A percentile compares a stretch with the other conserved stretches of the same genome.
These are phyloP conservation scores for Eubasilissa splendida DNA, from an alignment of 2,888 invertebrate genomes.

Conservation along the genomic window DNA sequence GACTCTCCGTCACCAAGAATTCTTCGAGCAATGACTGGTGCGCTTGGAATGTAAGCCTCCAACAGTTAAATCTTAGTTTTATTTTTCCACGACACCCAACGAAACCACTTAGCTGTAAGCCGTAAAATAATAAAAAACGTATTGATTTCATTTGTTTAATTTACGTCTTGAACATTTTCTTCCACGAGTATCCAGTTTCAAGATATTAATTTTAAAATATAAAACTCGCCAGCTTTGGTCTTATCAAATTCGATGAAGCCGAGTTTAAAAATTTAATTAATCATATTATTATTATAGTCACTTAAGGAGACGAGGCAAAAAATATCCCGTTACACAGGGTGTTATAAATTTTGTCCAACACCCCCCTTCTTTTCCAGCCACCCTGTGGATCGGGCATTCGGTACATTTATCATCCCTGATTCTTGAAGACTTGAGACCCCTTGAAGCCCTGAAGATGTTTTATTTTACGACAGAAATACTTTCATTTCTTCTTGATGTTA, in stretches of 20 bases:
- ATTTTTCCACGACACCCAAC: neutral
- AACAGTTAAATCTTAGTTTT: neutral
- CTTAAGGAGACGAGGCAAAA: conserved; percentile 46
- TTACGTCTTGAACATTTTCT: no score
- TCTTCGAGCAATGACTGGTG: neutral
- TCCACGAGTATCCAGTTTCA: no score
- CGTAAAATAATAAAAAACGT: neutral
- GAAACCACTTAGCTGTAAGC: neutral
- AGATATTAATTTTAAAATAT: neutral
- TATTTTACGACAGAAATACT: neutral
- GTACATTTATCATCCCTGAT: conserved; percentile 51
- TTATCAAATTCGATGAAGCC: conserved; percentile 11
- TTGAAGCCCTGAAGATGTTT: neutral
- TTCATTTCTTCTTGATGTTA: no score
- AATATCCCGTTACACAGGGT: conserved; percentile 55
- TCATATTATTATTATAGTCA: conserved; percentile 22
- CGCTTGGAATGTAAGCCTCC: neutral
- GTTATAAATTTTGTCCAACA: conserved; percentile 51
- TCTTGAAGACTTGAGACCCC: conserved; percentile 34
- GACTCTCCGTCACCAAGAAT: neutral
- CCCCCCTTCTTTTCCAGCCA: conserved; percentile 28
- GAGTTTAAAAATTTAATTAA: conserved; percentile 33
- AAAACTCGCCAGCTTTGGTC: neutral
- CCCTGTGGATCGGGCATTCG: conserved; percentile 57
- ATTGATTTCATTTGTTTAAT: no score